A percentile compares a stretch with the other conserved stretches of the same genome.
Conservation (phyloP, 2,888 invertebrate species). For the Drosophila mercatorum region DNA sequence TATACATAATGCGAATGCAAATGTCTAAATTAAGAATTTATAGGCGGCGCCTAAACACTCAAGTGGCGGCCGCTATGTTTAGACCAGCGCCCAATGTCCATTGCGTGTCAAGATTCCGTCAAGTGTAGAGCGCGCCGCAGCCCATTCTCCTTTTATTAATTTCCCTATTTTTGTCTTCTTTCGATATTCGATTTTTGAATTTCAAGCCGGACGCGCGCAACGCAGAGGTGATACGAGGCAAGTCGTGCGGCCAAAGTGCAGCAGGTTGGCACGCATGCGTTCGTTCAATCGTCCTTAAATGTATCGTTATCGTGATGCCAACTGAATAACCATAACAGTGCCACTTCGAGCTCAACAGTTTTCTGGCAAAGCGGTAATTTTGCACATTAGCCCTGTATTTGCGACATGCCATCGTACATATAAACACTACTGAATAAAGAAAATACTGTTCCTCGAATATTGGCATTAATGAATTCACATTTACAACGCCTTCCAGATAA, state of each 20-base stretch:
- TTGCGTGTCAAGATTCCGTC: conserved; percentile 61
- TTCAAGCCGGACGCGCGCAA: conserved; percentile 34
- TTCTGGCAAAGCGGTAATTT: background rate
- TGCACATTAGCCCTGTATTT: background rate
- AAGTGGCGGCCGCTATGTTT: conserved; percentile 54
- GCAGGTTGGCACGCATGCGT: conserved; percentile 57
- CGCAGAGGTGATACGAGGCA: conserved; percentile 32
- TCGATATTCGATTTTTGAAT: conserved; percentile 9
- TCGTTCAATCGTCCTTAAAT: conserved; percentile 10
- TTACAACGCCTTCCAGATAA: conserved; percentile 1
- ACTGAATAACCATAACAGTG: conserved; percentile 34
- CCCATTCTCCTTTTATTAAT: conserved; percentile 9
- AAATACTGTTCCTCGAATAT: background rate
- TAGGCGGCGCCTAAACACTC: conserved; percentile 57
- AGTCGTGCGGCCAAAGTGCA: conserved; percentile 17
- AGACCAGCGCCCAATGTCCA: conserved; percentile 45
- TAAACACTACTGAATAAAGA: background rate
- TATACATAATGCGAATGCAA: conserved; percentile 63
- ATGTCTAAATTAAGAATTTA: conserved; percentile 67
- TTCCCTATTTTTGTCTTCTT: background rate
- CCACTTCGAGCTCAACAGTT: conserved; percentile 19
- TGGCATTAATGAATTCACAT: background rate
- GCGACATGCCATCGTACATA: background rate
- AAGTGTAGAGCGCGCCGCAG: conserved; percentile 44
- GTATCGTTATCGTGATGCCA: conserved; percentile 34